Conservation (phyloP, 2,113 vertebrate species). For the Alligator mississippiensis region DNA sequence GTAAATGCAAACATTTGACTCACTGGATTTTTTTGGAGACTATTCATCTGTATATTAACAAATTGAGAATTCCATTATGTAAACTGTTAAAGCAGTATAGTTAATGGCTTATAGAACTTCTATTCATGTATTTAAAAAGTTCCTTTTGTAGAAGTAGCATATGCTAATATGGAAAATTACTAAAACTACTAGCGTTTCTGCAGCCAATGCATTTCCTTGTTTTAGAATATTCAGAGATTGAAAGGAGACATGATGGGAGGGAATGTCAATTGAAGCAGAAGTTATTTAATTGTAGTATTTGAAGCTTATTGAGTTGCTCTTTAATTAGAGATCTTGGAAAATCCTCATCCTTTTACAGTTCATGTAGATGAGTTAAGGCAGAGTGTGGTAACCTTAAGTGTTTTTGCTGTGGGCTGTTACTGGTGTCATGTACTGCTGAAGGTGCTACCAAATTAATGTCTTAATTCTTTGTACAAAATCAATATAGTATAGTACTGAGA, state of each 20-base stretch:
- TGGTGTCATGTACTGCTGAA: background rate
- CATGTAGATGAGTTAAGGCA: background rate
- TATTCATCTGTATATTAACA: background rate
- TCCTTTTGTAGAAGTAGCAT: background rate
- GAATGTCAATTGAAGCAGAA: background rate
- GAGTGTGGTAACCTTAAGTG: background rate
- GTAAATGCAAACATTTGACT: background rate
- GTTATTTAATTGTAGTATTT: conserved; percentile 2
- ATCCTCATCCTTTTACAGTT: background rate
- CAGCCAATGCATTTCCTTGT: background rate
- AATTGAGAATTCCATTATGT: background rate
- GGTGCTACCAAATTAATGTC: background rate
- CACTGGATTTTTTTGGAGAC: conserved; percentile 19
- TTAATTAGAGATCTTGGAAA: background rate
- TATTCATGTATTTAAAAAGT: conserved; percentile 1
- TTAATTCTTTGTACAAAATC: background rate
- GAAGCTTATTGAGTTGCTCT: conserved; percentile 15
- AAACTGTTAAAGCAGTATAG: background rate
- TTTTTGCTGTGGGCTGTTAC: conserved; percentile 2
- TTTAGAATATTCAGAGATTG: background rate
- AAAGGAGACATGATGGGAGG: background rate
- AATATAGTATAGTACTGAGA: background rate
- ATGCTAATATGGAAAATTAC: background rate
- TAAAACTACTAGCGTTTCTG: background rate
- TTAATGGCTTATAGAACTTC: background rate